A percentile compares a stretch with the other conserved stretches of the same genome.
phyloP scores from a whole-genome alignment of 1,140 invertebrate species.

The Chlorops oryzae region DNA sequence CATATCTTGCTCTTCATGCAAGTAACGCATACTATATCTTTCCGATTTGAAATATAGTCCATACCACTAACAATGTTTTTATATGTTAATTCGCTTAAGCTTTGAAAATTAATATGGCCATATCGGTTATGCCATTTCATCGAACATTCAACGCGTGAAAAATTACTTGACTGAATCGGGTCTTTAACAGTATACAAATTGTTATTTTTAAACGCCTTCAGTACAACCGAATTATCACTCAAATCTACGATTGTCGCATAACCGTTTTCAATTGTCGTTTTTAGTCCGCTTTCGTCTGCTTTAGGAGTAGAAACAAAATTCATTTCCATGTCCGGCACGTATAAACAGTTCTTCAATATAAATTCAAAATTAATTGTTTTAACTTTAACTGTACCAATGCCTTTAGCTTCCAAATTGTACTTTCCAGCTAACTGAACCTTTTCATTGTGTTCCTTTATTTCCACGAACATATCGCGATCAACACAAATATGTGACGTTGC shows the following conservation, averaged over 20 bases:
- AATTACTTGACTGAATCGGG: not conserved
- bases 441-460: conserved; percentile 1
- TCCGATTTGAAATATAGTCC: too few species aligned
- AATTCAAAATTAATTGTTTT: not conserved
- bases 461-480: not conserved
- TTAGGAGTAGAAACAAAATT: conserved; percentile 9
- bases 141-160: not conserved
- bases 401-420: not conserved
- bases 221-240: not conserved
- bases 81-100: not conserved
- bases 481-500: conserved; percentile 11
- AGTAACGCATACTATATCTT: too few species aligned
- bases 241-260: not conserved
- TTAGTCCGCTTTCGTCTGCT: conserved; percentile 4
- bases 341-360: conserved; percentile 6
- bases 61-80: not conserved
- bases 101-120: not conserved
- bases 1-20: too few species aligned
- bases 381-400: not conserved
- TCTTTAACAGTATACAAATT: not conserved
- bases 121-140: not conserved
- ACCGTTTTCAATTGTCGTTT: not conserved
- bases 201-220: not conserved
- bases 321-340: conserved; percentile 3
- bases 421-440: conserved; percentile 6